These are phyloP conservation scores for Psittacula echo DNA, from an alignment of 2,797 vertebrate genomes.

Conservation along the genomic window DNA sequence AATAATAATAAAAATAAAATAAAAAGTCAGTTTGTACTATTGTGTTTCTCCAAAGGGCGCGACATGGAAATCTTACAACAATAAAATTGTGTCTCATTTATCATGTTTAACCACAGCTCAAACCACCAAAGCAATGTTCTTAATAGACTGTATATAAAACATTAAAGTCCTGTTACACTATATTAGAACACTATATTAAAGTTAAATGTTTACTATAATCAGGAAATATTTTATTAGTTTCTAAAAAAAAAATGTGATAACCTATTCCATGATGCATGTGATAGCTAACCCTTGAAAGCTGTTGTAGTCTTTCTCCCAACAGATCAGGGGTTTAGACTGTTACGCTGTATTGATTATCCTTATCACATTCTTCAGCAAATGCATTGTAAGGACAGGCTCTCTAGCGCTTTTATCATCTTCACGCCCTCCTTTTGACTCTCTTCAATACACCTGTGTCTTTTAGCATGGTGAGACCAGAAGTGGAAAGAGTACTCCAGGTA, in stretches of 20 bases:
- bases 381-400: not conserved
- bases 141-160: not conserved
- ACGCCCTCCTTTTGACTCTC: not conserved
- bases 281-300: not conserved
- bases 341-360: not conserved
- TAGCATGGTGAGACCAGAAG: not conserved
- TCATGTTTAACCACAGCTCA: not conserved
- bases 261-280: not conserved
- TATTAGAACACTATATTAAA: not conserved
- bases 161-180: not conserved
- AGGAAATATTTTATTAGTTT: not conserved
- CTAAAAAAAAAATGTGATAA: not conserved
- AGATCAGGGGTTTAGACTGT: not conserved
- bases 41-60: not conserved
- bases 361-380: not conserved
- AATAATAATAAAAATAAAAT: not conserved
- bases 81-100: not conserved
- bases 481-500: not conserved
- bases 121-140: not conserved
- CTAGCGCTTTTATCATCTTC: not conserved
- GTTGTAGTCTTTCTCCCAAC: not conserved
- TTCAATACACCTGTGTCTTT: not conserved
- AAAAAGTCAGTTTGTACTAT: not conserved
- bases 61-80: not conserved
- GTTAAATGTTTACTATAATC: not conserved